These are phyloP conservation scores for Erpetoichthys calabaricus DNA, from an alignment of 2,797 vertebrate genomes.

Conservation along the genomic window DNA sequence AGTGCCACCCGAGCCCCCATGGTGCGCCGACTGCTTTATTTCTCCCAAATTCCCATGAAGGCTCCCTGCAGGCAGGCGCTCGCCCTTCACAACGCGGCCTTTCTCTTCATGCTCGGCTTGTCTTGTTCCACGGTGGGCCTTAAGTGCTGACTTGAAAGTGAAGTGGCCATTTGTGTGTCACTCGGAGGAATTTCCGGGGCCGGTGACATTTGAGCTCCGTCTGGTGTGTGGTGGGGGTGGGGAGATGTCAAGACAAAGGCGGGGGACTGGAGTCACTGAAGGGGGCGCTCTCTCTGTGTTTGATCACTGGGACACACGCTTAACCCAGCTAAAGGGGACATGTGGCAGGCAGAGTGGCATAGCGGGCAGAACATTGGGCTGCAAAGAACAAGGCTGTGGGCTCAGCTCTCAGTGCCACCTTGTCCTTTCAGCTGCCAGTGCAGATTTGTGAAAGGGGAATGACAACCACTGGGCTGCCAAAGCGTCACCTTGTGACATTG, in stretches of 20 bases:
- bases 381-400: too few species aligned
- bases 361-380: too few species aligned
- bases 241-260: slow-evolving; percentile 1
- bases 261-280: neutral
- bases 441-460: too few species aligned
- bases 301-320: slow-evolving; percentile 24
- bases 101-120: slow-evolving; percentile 12
- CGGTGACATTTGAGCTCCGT: neutral
- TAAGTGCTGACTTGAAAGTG: slow-evolving; percentile 8
- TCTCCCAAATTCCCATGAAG: slow-evolving; percentile 23
- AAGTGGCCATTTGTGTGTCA: slow-evolving; percentile 4
- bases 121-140: slow-evolving; percentile 5
- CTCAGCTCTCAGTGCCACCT: too few species aligned
- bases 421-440: too few species aligned
- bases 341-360: too few species aligned
- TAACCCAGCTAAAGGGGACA: too few species aligned
- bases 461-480: too few species aligned
- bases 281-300: slow-evolving; percentile 20
- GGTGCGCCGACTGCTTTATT: slow-evolving; percentile 13
- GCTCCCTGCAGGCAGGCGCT: slow-evolving; percentile 26
- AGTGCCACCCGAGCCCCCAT: neutral
- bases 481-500: too few species aligned
- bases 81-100: slow-evolving; percentile 13
- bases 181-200: slow-evolving; percentile 1
- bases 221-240: neutral